Conservation (phyloP, 2,888 invertebrate genomes). For the Cephus spinipes region DNA sequence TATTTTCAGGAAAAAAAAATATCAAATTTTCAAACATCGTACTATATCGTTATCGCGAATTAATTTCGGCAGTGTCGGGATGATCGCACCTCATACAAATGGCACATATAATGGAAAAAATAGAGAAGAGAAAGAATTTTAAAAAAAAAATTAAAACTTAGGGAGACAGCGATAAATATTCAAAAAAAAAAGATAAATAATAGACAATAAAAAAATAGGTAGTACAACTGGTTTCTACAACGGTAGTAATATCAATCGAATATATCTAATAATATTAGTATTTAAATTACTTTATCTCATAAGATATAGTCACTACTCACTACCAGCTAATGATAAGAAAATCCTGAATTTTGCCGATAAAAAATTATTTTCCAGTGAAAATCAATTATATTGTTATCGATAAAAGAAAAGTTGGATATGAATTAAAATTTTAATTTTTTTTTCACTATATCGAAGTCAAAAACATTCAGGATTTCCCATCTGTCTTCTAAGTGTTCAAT, state of each 20-base stretch:
- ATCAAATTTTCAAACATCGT: too few species aligned
- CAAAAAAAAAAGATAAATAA: not conserved
- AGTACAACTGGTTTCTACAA: conserved; percentile 21
- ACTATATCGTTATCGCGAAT: too few species aligned
- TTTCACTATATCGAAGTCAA: too few species aligned
- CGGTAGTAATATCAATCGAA: conserved; percentile 30
- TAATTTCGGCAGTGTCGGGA: too few species aligned
- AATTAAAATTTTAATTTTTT: too few species aligned
- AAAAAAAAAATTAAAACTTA: not conserved
- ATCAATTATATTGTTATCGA: too few species aligned
- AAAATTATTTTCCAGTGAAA: too few species aligned
- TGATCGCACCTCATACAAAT: conserved; percentile 9
- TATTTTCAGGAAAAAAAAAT: not conserved
- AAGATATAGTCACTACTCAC: conserved; percentile 39
- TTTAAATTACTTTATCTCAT: conserved; percentile 35
- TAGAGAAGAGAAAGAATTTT: not conserved
- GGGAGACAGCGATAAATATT: conserved; percentile 12
- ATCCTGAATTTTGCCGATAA: not conserved
- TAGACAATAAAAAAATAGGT: conserved; percentile 24
- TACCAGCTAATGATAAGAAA: conserved; percentile 30
- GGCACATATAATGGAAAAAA: conserved; percentile 15
- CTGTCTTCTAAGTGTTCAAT: conserved; percentile 15
- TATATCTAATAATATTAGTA: conserved; percentile 37
- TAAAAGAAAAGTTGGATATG: too few species aligned
- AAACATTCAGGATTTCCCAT: conserved; percentile 9